Evolutionary conservation across 2,888 invertebrate species (phyloP), one percentile per base, ranked within the genome.

Genomic region (Stramonita haemastoma): DNA sequence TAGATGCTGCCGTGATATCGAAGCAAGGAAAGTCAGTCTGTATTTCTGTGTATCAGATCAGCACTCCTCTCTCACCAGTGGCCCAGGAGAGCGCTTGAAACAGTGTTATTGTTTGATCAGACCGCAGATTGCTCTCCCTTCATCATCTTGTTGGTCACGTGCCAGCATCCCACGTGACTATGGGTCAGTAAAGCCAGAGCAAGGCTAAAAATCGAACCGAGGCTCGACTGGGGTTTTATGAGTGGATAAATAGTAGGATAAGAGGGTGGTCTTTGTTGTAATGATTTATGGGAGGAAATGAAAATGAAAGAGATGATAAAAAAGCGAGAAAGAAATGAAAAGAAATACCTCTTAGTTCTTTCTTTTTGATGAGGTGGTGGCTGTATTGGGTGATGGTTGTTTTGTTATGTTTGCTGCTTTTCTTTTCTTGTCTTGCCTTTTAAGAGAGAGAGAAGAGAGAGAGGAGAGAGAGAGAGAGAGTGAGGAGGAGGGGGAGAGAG

Each of bases 71-170:
- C 46, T 46, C 46, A 46, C 46, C 46, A 46, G 46, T 46, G 29
- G 19, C 60, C 86, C 86, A n/a, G 2, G 34, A 86, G 86, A 86
- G 13, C 86, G 34, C 34, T 32, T 29, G 66, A 57, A 86, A 66
- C 86, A 66, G 19, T 86, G 56, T 66, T 60, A 66, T 86, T 34
- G 66, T 66, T 86, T 86, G 86, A 66, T 86, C 86, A 34, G 86
- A 32, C 86, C 86, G 26, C 32, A 66, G 86, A 86, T 86, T 86
- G 66, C 66, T 17, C 32, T 46, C 83, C 83, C 83, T 83, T 83
- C 46, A 83, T 83, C 46, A 46, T 83, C 83, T 26, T 34, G 34
- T 83, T 83, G 83, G 34, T 36, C 83, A 83, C 83, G 83, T 46
- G 83, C 83, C 83, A n/a, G 26, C 46, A 19, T 26, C 83, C 83